Base-by-base conservation (phyloP, 2,113 vertebrate species). In the Epinephelus lanceolatus region DNA sequence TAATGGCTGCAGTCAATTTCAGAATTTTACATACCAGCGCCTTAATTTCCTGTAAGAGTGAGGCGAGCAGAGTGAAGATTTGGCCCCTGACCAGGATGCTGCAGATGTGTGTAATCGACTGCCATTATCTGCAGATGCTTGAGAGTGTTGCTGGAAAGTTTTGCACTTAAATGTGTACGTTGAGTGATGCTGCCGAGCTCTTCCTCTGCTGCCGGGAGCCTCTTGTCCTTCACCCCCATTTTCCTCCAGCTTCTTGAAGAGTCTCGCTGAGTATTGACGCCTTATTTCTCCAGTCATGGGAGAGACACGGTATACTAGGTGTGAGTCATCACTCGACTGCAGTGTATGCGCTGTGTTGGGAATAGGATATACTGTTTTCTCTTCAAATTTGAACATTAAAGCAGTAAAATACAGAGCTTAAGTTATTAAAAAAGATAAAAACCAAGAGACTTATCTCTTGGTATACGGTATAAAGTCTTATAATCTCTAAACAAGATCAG, bases 1-100 rank as follows among this genome's bases (percentile, higher is more conserved):
- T 94, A 85, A 95, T 94, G 87, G 88, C 80, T 82, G 78, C 86
- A 91, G 88, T 90, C 89, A 90, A 81, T 92, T 91, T 88, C 53
- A 53, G 57, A 80, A 74, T 91, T 90, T 86, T 93, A 88, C 91
- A 91, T 89, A 89, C 84, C 5, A 6, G 60, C 69, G 83, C 88
- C 88, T 92, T 90, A 89, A 91, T 94, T 92, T 93, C 83, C 84
- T 76, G 75, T 60, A 63, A 83, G 74, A 78, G 65, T 14, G 14
- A 80, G 80, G 69, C 56, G 0, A 30, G 61, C 61, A 63, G 78
- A 83, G 85, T 77, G 56, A 40, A 80, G 49, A 85, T 79, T 56
- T 88, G 84, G 84, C 77, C 56, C 15, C 37, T 23, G 23, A 82
- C 52, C 70, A 86, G 79, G 55, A 80, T 56, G 47, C 66, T 55